phyloP scores from a whole-genome alignment of 2,888 invertebrate species.

The Zaprionus bogoriensis region DNA sequence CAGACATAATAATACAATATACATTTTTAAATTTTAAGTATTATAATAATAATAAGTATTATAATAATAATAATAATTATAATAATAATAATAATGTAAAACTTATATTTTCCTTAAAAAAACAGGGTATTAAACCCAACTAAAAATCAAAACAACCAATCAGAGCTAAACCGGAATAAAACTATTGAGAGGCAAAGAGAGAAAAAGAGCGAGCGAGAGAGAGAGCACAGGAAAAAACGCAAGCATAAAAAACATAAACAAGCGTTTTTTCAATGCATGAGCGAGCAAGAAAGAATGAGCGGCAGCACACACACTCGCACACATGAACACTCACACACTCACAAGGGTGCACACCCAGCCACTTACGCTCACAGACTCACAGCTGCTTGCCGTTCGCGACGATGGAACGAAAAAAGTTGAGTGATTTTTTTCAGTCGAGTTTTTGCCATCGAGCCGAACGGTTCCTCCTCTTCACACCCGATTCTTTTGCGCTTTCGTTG shows the following conservation, averaged over 20 bases:
- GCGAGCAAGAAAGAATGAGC: conserved; percentile 23
- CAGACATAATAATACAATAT: background rate
- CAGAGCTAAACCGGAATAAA: conserved; percentile 52
- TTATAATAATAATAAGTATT: background rate
- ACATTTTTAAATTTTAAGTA: background rate
- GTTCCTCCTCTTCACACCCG: conserved; percentile 49
- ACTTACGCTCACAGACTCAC: conserved; percentile 35
- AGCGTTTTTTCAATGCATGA: conserved; percentile 59
- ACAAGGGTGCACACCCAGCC: conserved; percentile 31
- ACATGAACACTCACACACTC: conserved; percentile 13
- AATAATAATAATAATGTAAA: background rate
- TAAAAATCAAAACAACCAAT: conserved; percentile 33
- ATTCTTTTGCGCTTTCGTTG: conserved; percentile 54
- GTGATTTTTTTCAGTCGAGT: conserved; percentile 83
- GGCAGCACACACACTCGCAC: conserved; percentile 17
- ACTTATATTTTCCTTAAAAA: background rate
- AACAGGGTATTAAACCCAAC: conserved; percentile 27
- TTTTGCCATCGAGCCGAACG: conserved; percentile 81
- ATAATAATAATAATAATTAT: background rate
- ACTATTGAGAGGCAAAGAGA: conserved; percentile 26
- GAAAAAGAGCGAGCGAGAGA: conserved; percentile 21
- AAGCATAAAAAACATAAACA: conserved; percentile 75
- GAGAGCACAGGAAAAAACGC: conserved; percentile 50
- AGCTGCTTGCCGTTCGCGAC: conserved; percentile 38
- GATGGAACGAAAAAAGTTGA: conserved; percentile 65